Base-by-base conservation (phyloP, 2,113 vertebrate genomes). In the Butorides virescens region DNA sequence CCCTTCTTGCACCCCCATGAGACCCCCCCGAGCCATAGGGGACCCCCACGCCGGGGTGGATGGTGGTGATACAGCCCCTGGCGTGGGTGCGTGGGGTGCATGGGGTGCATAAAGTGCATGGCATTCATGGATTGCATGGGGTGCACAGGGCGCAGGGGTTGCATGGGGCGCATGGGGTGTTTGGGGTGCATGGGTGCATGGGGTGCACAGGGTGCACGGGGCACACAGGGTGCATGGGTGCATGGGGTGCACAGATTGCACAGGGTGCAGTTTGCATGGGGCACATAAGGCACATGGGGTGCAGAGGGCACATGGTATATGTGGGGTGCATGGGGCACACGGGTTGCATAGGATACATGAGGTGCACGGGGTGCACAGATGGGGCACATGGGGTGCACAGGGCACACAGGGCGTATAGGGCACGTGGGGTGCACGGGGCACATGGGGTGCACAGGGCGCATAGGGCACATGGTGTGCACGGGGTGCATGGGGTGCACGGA, bases 391-490 rank as follows among this genome's bases (percentile, higher is more conserved):
- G 22, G 15, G 27, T 10, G 11, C 23, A 21, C 2, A 15, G 30
- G 42, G 34, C 18, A 18, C 46, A 47, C 19, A 19, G 46, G 46
- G 46, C 10, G 46, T 26, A 15, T 13, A 22, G 11, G 32, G 21
- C 9, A 5, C 39, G 7, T 10, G 39, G 17, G 11, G 8, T n/a
- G 22, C 66, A 32, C 42, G 30, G 25, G 20, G 20, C 36, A 16
- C 37, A 18, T 5, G 2, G 23, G 13, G 11, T 16, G 7, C 17
- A 9, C 20, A 17, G 44, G 20, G 25, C 0, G 0, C 34, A 15
- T 6, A 5, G 13, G 36, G 13, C 15, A 4, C 47, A 34, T 32
- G 36, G 80, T 50, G 7, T 7, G 5, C 19, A 20, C 9, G 10
- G 36, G 19, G 13, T 13, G 8, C 16, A 34, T 4, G 36, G 32